These are phyloP conservation scores for Anhinga anhinga DNA, from an alignment of 2,113 vertebrate genomes.

Conservation along the genomic window DNA sequence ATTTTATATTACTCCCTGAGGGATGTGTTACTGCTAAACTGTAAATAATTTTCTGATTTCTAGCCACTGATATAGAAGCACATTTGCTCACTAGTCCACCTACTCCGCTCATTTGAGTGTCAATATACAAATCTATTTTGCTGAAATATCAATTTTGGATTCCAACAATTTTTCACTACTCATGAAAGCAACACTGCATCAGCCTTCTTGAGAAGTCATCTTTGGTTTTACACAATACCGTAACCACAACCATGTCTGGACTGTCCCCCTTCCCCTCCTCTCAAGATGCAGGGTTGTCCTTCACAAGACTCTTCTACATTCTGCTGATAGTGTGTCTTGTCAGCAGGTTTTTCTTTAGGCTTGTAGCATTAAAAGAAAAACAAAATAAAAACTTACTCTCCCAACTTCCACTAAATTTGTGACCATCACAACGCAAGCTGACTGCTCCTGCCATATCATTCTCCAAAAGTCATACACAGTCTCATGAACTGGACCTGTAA, in stretches of 20 bases:
- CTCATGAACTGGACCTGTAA: conserved; percentile 94
- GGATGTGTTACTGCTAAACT: not conserved
- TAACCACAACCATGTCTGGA: not conserved
- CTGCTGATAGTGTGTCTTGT: not conserved
- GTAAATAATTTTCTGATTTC: conserved; percentile 22
- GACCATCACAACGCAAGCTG: conserved; percentile 97
- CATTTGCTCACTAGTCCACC: not conserved
- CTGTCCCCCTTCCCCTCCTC: not conserved
- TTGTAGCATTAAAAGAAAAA: not conserved
- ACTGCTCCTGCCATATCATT: conserved; percentile 99
- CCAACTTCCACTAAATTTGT: conserved; percentile 99
- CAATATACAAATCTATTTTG: not conserved
- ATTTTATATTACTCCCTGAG: not conserved
- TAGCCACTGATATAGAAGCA: not conserved
- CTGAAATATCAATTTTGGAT: not conserved
- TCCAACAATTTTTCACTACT: not conserved
- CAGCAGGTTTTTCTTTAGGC: not conserved
- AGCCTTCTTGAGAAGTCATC: not conserved
- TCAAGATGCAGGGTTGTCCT: not conserved
- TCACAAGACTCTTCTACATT: not conserved
- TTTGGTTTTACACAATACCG: not conserved
- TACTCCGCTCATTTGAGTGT: not conserved
- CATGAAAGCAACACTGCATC: not conserved
- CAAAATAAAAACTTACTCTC: conserved; percentile 81
- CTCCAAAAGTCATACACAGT: conserved; percentile 99